Evolutionary conservation across 1,140 invertebrate species (phyloP), one percentile per base, ranked within the genome.

Genomic region (Bombus sylvicola): DNA sequence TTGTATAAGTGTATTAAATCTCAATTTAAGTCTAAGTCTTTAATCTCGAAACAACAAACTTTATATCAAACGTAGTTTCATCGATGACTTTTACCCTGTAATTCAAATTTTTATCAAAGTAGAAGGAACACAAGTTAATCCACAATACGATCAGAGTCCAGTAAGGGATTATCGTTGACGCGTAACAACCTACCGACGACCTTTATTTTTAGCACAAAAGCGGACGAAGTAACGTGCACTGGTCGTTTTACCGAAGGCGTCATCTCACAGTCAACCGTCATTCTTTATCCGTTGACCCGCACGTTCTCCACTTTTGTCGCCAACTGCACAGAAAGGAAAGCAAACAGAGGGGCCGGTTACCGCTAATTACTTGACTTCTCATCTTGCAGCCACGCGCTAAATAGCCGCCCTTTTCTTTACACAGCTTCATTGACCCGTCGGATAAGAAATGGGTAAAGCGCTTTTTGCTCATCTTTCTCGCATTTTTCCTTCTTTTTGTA

Each of bases 321-420:
- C 73, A 6, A 13, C 4, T 18, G 31, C 28, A 13, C 43, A 22
- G 43, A 9, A 25, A 15, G 37, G 62, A 68, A 43, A 28, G 75
- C 82, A 78, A 78, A 83, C 64, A 83, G 74, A 13, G 66, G 64
- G 37, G 59, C 64, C 34, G 64, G 82, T 71, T 68, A 71, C 75
- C 82, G 47, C 75, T 84, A 84, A 84, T 84, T 84, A 84, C 82
- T 84, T 28, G 75, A 84, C 82, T 78, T 78, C 64, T 78, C 75
- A 2, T 57, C 37, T 64, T 34, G n/a, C 47, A 59, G n/a, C 53
- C 66, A 39, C 64, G 22, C n/a, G 39, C 1, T 64, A 47, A 66
- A 81, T 34, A 43, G 3, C 39, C 34, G n/a, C 47, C 43, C 47
- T 34, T 78, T 47, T 83, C 59, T 84, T 84, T 78, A 53, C 82